Conservation (phyloP, 2,113 vertebrate genomes). For the Choloepus hoffmanni region DNA sequence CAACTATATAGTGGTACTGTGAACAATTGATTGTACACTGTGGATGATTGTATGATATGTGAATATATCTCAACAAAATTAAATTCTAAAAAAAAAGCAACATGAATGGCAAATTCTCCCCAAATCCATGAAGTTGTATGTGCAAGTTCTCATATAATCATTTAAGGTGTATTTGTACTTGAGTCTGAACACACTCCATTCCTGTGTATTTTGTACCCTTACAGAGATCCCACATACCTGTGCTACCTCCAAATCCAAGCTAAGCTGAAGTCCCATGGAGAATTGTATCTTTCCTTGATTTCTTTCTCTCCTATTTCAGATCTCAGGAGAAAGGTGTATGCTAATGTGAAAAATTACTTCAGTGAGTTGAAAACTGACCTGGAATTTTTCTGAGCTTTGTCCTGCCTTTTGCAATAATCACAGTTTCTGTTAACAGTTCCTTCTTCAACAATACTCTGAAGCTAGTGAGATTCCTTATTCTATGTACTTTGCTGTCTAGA, state of each 20-base stretch:
- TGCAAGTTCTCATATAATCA: background rate
- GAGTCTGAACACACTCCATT: background rate
- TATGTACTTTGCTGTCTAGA: conserved; percentile 86
- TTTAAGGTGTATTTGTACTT: background rate
- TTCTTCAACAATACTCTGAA: conserved; percentile 81
- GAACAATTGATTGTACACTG: too few relatives aligned
- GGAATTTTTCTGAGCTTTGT: conserved; percentile 81
- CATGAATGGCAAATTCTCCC: background rate
- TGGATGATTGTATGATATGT: too few relatives aligned
- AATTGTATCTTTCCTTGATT: background rate
- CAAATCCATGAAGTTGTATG: background rate
- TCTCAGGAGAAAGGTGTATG: conserved; percentile 43
- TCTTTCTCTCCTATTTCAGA: background rate
- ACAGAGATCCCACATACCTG: background rate
- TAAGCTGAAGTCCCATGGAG: background rate
- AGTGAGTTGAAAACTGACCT: conserved; percentile 82
- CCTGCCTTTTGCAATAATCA: conserved; percentile 83
- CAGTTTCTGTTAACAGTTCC: conserved; percentile 84
- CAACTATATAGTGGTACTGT: too few relatives aligned
- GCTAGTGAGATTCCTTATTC: conserved; percentile 84
- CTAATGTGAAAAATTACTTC: conserved; percentile 76
- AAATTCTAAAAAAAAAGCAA: background rate
- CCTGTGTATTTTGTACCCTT: background rate
- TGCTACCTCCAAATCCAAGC: background rate
- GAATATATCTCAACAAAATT: too few relatives aligned